Evolutionary conservation across 2,888 invertebrate genomes (phyloP), one percentile per base, ranked within the genome.

Genomic region (Pachliopta kotzebuea): DNA sequence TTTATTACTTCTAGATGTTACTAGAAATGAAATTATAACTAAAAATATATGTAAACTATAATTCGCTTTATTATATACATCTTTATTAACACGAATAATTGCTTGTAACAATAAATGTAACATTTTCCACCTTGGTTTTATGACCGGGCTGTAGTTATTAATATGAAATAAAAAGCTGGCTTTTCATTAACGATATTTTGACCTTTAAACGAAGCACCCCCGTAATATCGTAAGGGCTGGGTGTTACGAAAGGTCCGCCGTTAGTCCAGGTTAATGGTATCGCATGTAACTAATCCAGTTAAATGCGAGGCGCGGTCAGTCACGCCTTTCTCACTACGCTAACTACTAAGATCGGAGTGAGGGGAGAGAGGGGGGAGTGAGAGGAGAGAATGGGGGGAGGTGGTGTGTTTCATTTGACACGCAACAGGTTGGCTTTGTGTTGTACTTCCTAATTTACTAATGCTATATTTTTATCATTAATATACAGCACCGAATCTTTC

Each of bases 371-470:
- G 26, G 26, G 26, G 26, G 26, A 21, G 52, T 49, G 18, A 0
- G 21, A 50, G 8, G 26, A 26, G 6, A 26, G 26, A 26, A n/a
- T n/a, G n/a, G 31, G 29, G 29, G 31, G 31, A 11, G 9, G 8
- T 11, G 37, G 4, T 37, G 24, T 18, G 37, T 62, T 58, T 55
- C 52, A 61, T 45, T 65, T 57, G 61, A 62, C 65, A 65, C 61
- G 65, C 65, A 65, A 65, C 61, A 62, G 49, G 58, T 65, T 60
- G 50, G 52, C 52, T 60, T 60, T 60, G 31, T 31, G 55, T 64
- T 63, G 37, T 60, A 59, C 45, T 60, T n/a, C 14, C 24, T 53
- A 53, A 58, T 64, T 56, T 60, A 56, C 68, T 71, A 76, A 72
- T 73, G 68, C 62, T 24, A 26, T 29, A 26, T 53, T 23, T 2